Evolutionary conservation across 2,888 invertebrate genomes (phyloP), one percentile per base, ranked within the genome.

Genomic region (Escarpia spicata): DNA sequence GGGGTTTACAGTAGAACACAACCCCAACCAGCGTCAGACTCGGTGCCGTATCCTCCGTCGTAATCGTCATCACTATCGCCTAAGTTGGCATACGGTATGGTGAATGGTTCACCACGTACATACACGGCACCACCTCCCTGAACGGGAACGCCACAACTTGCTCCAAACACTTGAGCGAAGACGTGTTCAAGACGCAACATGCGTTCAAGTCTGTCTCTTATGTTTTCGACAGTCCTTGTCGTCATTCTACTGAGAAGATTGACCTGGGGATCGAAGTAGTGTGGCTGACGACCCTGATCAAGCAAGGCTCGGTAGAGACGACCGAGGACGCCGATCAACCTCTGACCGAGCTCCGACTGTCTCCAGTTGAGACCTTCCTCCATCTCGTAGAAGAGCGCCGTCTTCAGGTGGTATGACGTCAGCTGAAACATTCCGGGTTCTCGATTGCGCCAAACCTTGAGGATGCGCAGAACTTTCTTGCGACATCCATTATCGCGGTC

Each of bases 401-500:
- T 92, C 44, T 92, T 92, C 43, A 92, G 90, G 8, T 90, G 90
- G 26, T 92, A 90, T 12, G 92, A 92, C 90, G 92, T 90, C 45
- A 92, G 37, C 26, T 90, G 44, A 2, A 31, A n/a, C 90, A 92
- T 45, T 15, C 90, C 90, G 8, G n/a, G 31, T 26, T 90, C 90
- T 90, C 52, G 44, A 31, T 93, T 93, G 10, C 43, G 60, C 3
- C 92, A 43, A 0, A 91, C 93, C 44, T 93, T 93, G 43, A 93
- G 90, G 60, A 92, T 92, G 12, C 93, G 90, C 19, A 93, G n/a
- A 26, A 92, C 92, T 91, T 75, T 90, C 89, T 92, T 90, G 19
- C 93, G 58, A 45, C 93, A 93, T 0, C 92, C 93, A 15, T 93
- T 92, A 89, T 92, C 92, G 37, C 37, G 43, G 75, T 93, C 93